phyloP scores from a whole-genome alignment of 1,140 invertebrate genomes.

The Panulirus ornatus region DNA sequence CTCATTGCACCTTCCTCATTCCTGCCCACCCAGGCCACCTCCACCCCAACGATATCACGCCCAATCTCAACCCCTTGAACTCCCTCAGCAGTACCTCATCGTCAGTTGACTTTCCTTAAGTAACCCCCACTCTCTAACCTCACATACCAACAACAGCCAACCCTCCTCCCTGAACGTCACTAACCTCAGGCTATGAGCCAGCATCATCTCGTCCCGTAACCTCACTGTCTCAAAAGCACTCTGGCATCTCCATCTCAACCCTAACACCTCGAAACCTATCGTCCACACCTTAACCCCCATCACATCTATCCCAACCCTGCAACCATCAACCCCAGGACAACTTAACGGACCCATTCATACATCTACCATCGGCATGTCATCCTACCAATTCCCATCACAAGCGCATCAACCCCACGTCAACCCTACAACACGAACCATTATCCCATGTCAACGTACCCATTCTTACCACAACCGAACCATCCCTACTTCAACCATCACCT shows the following conservation, averaged over 20 bases:
- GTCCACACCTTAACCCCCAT: not conserved
- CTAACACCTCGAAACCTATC: not conserved
- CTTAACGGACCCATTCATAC: not conserved
- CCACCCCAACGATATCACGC: no score
- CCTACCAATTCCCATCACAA: not conserved
- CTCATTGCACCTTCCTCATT: not conserved
- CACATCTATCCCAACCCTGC: not conserved
- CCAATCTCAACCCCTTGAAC: no score
- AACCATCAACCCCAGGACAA: not conserved
- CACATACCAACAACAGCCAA: no score
- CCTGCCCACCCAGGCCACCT: no score
- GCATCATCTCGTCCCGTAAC: not conserved
- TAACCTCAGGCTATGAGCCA: no score
- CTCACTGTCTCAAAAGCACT: not conserved
- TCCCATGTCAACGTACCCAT: not conserved
- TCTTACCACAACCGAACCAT: not conserved
- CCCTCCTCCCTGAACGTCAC: no score
- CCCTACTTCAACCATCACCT: no score
- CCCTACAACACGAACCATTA: no score
- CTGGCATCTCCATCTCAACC: not conserved
- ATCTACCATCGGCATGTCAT: not conserved
- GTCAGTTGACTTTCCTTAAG: no score
- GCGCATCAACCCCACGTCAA: no score
- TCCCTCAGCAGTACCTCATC: no score
- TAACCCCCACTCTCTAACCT: no score